Evolutionary conservation across 2,113 vertebrate genomes (phyloP).

Genomic region (Lophochroa leadbeateri): DNA sequence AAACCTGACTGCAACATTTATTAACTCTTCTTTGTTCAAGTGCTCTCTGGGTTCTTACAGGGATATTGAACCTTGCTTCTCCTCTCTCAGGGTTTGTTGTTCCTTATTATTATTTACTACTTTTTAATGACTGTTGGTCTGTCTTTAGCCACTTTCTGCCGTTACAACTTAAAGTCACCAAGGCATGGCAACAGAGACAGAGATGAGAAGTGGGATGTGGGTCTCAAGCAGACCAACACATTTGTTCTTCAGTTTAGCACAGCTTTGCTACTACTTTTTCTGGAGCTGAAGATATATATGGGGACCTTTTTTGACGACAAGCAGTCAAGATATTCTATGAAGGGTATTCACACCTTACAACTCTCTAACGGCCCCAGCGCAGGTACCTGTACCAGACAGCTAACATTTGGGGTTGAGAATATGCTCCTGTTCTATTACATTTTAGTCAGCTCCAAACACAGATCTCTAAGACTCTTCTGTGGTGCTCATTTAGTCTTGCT

Average conservation of each 20-base stretch:
- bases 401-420: background rate
- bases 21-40: slow-evolving; percentile 45
- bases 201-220: no score
- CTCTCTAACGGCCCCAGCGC: fast-evolving
- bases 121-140: background rate
- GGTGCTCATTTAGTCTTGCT: slow-evolving; percentile 15
- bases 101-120: background rate
- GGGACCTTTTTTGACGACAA: background rate
- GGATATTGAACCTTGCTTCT: background rate
- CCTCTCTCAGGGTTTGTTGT: background rate
- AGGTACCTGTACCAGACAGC: background rate
- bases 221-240: background rate
- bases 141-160: background rate
- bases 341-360: background rate
- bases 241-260: background rate
- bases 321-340: background rate
- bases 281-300: background rate
- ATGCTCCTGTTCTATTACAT: background rate
- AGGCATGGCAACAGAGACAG: background rate
- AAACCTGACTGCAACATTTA: slow-evolving; percentile 28
- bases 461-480: background rate
- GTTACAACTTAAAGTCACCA: background rate
- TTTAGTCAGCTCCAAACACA: background rate
- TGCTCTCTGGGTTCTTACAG: background rate
- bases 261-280: background rate